These are phyloP conservation scores for Axea sp. DNA, from an alignment of 2,888 invertebrate species.

Conservation along the genomic window DNA sequence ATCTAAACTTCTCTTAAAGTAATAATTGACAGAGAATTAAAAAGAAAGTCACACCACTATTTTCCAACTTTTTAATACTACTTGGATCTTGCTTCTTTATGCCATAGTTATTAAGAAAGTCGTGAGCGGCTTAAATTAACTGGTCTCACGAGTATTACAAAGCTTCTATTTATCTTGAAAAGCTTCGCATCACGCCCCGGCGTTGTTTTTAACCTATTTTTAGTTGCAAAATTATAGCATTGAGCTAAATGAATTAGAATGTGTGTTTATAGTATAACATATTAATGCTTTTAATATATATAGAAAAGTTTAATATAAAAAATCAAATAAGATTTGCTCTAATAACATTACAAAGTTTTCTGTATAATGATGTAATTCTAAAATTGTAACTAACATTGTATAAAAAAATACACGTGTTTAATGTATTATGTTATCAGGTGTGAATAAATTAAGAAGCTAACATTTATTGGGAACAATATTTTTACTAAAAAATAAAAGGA, in stretches of 20 bases:
- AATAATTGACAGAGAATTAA: conserved; percentile 53
- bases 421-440: no score
- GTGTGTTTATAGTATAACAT: no score
- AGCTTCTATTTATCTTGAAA: conserved; percentile 59
- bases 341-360: no score
- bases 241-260: conserved; percentile 37
- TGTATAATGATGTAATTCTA: no score
- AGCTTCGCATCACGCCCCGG: conserved; percentile 43
- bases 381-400: no score
- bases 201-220: conserved; percentile 25
- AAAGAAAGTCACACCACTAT: conserved; percentile 53
- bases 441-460: no score
- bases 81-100: conserved; percentile 40
- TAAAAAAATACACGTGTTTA: no score
- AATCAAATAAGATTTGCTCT: no score
- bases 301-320: no score
- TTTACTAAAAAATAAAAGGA: no score
- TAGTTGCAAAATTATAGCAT: conserved; percentile 31
- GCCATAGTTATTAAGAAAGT: conserved; percentile 58
- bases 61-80: conserved; percentile 55
- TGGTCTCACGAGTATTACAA: conserved; percentile 59
- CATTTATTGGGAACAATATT: no score
- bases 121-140: conserved; percentile 61
- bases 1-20: conserved; percentile 36
- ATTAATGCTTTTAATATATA: no score